Conservation (phyloP, 2,888 invertebrate species). For the Folsomia manolachei region DNA sequence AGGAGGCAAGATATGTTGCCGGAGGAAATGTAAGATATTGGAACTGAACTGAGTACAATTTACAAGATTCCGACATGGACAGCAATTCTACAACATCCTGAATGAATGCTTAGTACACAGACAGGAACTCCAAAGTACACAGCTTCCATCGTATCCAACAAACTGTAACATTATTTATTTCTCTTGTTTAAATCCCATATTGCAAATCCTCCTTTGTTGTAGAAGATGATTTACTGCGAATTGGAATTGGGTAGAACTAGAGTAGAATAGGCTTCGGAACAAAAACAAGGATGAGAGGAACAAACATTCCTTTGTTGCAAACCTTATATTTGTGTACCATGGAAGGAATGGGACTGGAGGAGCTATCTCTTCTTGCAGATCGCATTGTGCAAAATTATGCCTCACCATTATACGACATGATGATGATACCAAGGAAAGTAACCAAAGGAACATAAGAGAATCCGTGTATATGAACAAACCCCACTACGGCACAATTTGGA, state of each 20-base stretch:
- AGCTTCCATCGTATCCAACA: too few relatives aligned
- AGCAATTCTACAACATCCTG: too few relatives aligned
- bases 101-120: neutral
- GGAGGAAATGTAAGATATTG: neutral
- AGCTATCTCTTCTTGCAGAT: neutral
- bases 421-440: neutral
- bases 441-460: too few relatives aligned
- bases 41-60: neutral
- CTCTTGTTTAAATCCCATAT: slow-evolving; percentile 13
- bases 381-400: neutral
- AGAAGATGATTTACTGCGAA: slow-evolving; percentile 14
- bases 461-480: too few relatives aligned
- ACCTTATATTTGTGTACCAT: neutral
- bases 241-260: slow-evolving; percentile 9
- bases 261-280: neutral
- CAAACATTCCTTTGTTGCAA: slow-evolving; percentile 1
- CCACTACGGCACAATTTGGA: neutral
- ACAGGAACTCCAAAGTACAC: neutral
- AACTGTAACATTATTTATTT: slow-evolving; percentile 10
- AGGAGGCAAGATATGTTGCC: neutral
- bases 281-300: neutral
- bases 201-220: slow-evolving; percentile 11
- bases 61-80: neutral
- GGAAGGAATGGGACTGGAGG: neutral
- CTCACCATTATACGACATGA: neutral